Base-by-base conservation (phyloP, 2,888 invertebrate genomes). In the Leptothorax acervorum region DNA sequence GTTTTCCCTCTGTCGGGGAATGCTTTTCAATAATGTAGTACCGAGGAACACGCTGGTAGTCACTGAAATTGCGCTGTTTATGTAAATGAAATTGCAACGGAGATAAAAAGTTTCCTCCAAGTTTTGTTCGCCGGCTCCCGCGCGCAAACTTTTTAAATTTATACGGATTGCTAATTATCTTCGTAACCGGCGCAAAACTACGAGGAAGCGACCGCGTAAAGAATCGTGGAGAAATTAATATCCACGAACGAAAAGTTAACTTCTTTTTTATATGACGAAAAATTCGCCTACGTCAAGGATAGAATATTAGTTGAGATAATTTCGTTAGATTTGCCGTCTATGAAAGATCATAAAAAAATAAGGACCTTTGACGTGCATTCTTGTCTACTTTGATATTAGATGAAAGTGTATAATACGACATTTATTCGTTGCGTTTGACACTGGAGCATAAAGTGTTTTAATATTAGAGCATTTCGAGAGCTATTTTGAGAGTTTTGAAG, bases 71-170 rank as follows among this genome's bases (percentile, higher is more conserved):
- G 57, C 55, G 31, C 83, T 85, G 71, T 83, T 85, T 85, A 83
- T 78, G 85, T 45, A 83, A 85, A 85, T 85, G 45, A 65, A 83
- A 83, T 83, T 76, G 74, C 63, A 71, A 71, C 39, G 66, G 42
- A 60, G 83, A 76, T 71, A 66, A 85, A 85, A 85, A 78, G 55
- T 75, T 51, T 35, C 45, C 23, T 57, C 31, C 45, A 79, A 79
- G 71, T 81, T 81, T 23, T 15, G 57, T 18, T 48, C 73, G 73
- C 45, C 75, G 53, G 53, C 39, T 53, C 15, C 31, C 63, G 55
- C 51, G 15, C 6, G 23, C 60, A 53, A 85, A 83, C 39, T 83
- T 85, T 65, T 62, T 35, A 48, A 78, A 53, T 83, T 83, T 85
- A 53, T 78, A 70, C 63, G 71, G 65, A 85, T 85, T 57, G 71